Evolutionary conservation across 1,140 invertebrate genomes (phyloP), one percentile per base, ranked within the genome.

Genomic region (Pogonomyrmex barbatus): DNA sequence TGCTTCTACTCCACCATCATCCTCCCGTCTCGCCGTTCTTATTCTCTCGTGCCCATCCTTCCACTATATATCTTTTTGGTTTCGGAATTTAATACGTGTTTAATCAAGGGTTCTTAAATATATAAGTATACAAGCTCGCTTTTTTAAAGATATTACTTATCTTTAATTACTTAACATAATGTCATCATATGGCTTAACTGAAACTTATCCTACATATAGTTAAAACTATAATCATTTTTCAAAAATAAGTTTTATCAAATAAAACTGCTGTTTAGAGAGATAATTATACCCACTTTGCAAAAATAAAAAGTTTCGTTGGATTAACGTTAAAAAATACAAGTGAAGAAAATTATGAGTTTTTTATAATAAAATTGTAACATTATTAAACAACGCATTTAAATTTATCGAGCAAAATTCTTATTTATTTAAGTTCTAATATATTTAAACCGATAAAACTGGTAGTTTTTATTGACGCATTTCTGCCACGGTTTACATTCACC

Each of bases 1-100:
- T 86, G 52, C 62, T 68, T 68, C 45, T 68, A 68, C 50, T 67
- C 68, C 45, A 54, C 83, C 63, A 30, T 45, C 58, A 56, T 65
- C 33, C 47, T 5, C 33, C 14, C 24, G 30, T 30, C 24, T 54
- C 10, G 9, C 12, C 30, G 54, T 24, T 14, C 68, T 14, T 50
- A 36, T 58, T 39, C 45, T 33, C 58, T 45, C 33, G 14, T 30
- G 2, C 63, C n/a, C 8, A 17, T 45, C 36, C 62, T 54, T 12
- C 10, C 5, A 12, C 9, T 9, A 47, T 24, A 12, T 73, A 36
- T 17, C 54, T 73, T 82, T 70, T 82, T 30, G 6, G n/a, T 65
- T 71, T 33, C 60, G 42, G 12, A 62, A 85, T 54, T 86, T 68
- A 30, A 39, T 42, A n/a, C 12, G n/a, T 65, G 10, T 65, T 65